Evolutionary conservation across 2,888 invertebrate species (phyloP), one percentile per base, ranked within the genome.

Genomic region (Yponomeuta sedellus): DNA sequence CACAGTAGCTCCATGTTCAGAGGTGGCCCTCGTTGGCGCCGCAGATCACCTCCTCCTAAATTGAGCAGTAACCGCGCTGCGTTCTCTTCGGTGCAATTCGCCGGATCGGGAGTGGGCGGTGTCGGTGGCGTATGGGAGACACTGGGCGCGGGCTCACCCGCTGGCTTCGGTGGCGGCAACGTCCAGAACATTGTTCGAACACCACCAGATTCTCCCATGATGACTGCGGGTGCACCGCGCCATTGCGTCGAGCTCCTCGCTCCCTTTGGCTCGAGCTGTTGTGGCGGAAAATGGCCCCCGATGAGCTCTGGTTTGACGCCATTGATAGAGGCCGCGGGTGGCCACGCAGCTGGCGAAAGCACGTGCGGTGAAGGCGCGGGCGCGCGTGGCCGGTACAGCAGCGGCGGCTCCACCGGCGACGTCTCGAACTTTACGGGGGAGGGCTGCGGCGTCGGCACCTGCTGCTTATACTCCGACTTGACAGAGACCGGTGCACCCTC

Each of bases 151-250:
- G 73, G 85, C 81, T 93, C 87, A 57, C 85, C 93, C 61, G 92
- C 90, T 57, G 93, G 79, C 52, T 83, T 82, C 2, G 88, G 92
- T 57, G 93, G 93, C 64, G 93, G 92, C 22, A 93, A 85, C 66
- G 94, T 93, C 94, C 94, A 94, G 69, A 94, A 93, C 94, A 94
- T 94, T 28, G 94, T 94, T 63, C 94, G 92, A 0, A 97, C 97
- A 59, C 97, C 96, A 66, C 97, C 97, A 57, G 97, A 96, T 84
- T 97, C 97, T 64, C 97, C 97, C 97, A 97, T 97, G 72, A 97
- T 96, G 70, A 97, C 97, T 64, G 97, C 96, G 40, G 97, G 97
- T 65, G 97, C 95, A 75, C 83, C 95, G 77, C 89, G 93, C 90
- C 89, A 89, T 85, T 86, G 91, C 64, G 82, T 77, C 74, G 81